phyloP scores from a whole-genome alignment of 64 coral and sea anemone genomes.

The Montipora cactus region DNA sequence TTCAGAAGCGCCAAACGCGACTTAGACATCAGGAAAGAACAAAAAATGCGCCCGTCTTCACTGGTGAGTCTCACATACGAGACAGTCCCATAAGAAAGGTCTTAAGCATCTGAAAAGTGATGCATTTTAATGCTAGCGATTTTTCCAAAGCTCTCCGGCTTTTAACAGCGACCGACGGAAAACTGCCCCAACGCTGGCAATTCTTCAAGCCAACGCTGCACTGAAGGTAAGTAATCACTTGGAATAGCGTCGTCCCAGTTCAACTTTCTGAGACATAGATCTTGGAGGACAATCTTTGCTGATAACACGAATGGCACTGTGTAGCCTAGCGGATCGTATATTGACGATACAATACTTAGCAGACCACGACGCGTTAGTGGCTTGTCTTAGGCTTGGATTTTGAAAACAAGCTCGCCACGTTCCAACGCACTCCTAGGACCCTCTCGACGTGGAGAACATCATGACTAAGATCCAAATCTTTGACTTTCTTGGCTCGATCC shows the following conservation, averaged over 20 bases:
- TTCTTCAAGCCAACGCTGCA: neutral
- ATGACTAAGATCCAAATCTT: neutral
- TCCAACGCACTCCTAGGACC: neutral
- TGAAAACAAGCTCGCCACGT: neutral
- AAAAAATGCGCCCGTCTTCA: neutral
- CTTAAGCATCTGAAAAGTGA: slow-evolving; percentile 32
- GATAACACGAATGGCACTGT: neutral
- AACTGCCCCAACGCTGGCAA: neutral
- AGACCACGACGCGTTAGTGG: neutral
- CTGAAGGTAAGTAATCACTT: neutral
- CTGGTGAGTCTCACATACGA: neutral
- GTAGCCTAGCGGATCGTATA: neutral
- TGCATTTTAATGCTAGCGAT: neutral
- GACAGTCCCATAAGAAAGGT: neutral
- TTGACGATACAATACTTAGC: neutral
- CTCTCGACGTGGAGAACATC: no score
- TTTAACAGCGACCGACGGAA: neutral
- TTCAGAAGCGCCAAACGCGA: neutral
- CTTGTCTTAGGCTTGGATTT: neutral
- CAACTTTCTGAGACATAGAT: neutral
- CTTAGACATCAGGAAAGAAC: slow-evolving; percentile 9
- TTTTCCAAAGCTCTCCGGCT: no score
- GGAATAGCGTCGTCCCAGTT: neutral
- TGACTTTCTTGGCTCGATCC: neutral
- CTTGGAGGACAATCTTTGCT: neutral